Evolutionary conservation across 2,113 vertebrate genomes (phyloP).

Genomic region (Sebastes schlegelii): DNA sequence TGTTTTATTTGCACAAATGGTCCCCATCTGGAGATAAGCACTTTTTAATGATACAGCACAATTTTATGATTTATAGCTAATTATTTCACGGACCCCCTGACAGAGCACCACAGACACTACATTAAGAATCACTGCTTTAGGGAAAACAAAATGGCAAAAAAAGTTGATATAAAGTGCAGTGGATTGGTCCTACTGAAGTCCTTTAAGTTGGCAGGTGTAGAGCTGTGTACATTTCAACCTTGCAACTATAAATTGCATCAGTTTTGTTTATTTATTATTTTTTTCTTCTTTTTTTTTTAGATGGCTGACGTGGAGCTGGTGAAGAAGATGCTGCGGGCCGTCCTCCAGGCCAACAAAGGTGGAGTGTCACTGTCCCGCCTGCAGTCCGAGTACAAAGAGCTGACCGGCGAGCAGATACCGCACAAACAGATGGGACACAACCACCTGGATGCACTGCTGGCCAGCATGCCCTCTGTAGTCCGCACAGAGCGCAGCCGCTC

Average conservation of each 20-base stretch:
- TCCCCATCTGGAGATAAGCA: no score
- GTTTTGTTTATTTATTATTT: not conserved
- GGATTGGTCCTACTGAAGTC: not conserved
- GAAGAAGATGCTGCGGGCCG: constrained; percentile 90
- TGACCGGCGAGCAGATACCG: constrained; percentile 93
- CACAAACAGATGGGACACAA: constrained; percentile 90
- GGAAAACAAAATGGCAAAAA: no score
- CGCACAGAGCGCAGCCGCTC: constrained; percentile 85
- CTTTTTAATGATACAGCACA: no score
- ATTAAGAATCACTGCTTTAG: no score
- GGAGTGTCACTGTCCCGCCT: constrained; percentile 88
- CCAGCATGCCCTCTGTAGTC: constrained; percentile 89
- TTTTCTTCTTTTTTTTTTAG: constrained; percentile 59
- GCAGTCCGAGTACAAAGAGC: constrained; percentile 89
- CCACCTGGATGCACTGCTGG: constrained; percentile 88
- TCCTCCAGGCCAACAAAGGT: constrained; percentile 89
- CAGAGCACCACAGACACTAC: no score
- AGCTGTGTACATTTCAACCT: not conserved
- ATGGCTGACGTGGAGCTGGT: constrained; percentile 91
- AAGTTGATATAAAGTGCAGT: no score
- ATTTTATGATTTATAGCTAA: no score
- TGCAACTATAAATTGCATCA: no score
- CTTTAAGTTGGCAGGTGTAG: not conserved
- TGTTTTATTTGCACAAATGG: no score
- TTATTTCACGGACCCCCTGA: no score